Base-by-base conservation (phyloP, 1,140 invertebrate genomes). In the Microplitis demolitor region DNA sequence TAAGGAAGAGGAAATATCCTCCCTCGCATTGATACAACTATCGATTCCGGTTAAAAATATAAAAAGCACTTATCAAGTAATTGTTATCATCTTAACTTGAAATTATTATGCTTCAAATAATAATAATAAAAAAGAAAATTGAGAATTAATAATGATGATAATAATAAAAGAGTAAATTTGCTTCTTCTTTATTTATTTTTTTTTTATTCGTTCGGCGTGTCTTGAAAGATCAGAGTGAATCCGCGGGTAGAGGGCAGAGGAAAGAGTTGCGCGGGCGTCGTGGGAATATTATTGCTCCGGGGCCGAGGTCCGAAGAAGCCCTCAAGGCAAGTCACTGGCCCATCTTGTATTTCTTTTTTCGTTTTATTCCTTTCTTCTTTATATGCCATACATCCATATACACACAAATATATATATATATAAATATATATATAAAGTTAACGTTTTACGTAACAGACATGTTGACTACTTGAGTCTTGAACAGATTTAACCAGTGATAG, bases 241-340 rank as follows among this genome's bases (percentile, higher is more conserved):
- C 5, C 39, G 39, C 39, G 39, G 39, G 39, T 45, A 6, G 39
- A 11, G 11, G 39, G 39, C 39, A 60, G 62, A 60, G 62, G 39
- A 11, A 45, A 45, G 39, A 45, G 75, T 74, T 75, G 81, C 79
- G 83, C 80, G 82, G 83, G 81, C 83, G 83, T 85, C 83, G 83
- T 85, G 82, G 82, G 82, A 85, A 85, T 81, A 83, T 81, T 79
- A 81, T 83, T 77, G 79, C 82, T 82, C 74, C 74, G 73, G 74
- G 82, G 79, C 79, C 79, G 74, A 78, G 77, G 78, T 16, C 24
- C 11, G 16, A 34, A 24, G 31, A 64, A 64, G 16, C 53, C 61
- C 45, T 64, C 56, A 54, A 74, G 79, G 70, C 78, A 71, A 80
- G 80, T 83, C 80, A 81, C 78, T 78, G 77, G 77, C 80, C 80